Evolutionary conservation across 2,797 vertebrate genomes (phyloP), one percentile per base, ranked within the genome.

Genomic region (Microcaecilia unicolor): DNA sequence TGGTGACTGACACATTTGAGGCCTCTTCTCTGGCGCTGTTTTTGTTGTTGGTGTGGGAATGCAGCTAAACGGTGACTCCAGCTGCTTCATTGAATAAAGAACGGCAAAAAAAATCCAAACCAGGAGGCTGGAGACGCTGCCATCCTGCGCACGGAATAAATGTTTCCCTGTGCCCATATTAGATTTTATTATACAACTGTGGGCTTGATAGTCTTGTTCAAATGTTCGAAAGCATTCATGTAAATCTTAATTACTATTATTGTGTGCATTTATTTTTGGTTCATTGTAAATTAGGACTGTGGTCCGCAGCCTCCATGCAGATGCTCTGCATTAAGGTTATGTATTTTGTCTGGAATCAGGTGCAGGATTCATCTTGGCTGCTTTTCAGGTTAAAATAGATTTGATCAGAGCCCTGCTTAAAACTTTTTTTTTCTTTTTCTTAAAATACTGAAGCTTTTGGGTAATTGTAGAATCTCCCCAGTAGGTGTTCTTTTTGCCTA

Each of bases 31-130:
- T 62, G 60, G 58, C 47, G 62, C 37, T 7, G 17, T 58, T 72
- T n/a, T 69, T 67, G 64, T 67, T 69, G 65, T 57, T 64, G 53
- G 38, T 53, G 40, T 56, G 68, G 58, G 58, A 62, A 47, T 61
- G 56, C 62, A 57, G 42, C 55, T 60, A 69, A 69, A 64, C 53
- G 56, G 55, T 58, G 59, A 51, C 49, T 64, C 55, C 55, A 60
- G 65, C 61, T 69, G 62, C 53, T 69, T 43, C 23, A 25, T 48
- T 55, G 51, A 61, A 67, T 58, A 62, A 53, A 49, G 34, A 58
- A 55, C 54, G 49, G 53, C 55, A 60, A 51, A 67, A 67, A n/a
- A 60, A 59, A n/a, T n/a, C n/a, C n/a, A n/a, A n/a, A 69, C 58
- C 63, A 67, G 58, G 55, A 62, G 58, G 69, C 38, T 43, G 62